Base-by-base conservation (phyloP, 2,113 vertebrate species). In the Oenanthe melanoleuca region DNA sequence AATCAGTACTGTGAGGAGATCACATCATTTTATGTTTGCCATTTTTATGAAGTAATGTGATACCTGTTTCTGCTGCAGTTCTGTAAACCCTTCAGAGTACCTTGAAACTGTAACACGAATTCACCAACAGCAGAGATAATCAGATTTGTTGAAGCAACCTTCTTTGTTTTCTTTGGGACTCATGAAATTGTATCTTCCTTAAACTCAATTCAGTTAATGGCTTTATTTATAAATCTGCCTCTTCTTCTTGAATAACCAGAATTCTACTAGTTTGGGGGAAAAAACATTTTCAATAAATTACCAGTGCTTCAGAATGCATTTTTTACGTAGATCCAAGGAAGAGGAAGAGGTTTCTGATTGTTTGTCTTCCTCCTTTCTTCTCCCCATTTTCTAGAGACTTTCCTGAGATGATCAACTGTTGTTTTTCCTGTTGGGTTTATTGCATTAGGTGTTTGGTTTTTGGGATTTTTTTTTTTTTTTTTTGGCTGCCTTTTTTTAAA, bases 281-380 rank as follows among this genome's bases (percentile, higher is more conserved):
- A 81, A 79, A 80, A 12, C 5, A 52, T 75, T 93, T 91, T 96
- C 72, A 93, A 95, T 96, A 90, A 82, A 88, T 91, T 94, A 67
- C n/a, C 71, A 69, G 61, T 88, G 89, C 60, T 37, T 84, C 66
- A 70, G 86, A 94, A 79, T 86, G 80, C 80, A 9, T 95, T 97
- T 97, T 96, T 96, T 94, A 83, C 44, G 95, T 96, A 92, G 84
- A 92, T 93, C 83, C 69, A 85, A 96, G 94, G 81, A 57, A 93
- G 89, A 97, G 91, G 87, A 96, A 97, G 93, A 96, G 89, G 81
- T 73, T 96, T 94, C 89, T 95, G 64, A 82, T 81, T 95, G 80
- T 94, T 89, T 96, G 71, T 94, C 77, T 91, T 95, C 80, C 84
- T 91, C 77, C 80, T 93, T 56, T 80, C 63, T 90, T 89, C 86